These are phyloP conservation scores for Oasisia sp. DNA, from an alignment of 2,888 invertebrate genomes.

Conservation along the genomic window DNA sequence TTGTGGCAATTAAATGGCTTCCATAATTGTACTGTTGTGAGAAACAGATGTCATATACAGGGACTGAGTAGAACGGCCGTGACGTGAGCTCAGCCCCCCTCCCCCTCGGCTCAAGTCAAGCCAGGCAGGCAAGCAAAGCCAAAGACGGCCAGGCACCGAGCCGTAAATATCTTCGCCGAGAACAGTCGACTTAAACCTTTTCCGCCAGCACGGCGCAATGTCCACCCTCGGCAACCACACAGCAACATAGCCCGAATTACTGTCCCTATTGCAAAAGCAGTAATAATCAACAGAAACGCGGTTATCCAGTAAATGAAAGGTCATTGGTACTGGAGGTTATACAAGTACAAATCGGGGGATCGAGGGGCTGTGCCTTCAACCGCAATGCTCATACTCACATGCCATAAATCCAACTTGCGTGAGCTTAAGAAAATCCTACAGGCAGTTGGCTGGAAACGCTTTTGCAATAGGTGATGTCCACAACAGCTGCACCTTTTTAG, in stretches of 20 bases:
- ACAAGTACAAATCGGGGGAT: not conserved
- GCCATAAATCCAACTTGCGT: slow-evolving; percentile 13
- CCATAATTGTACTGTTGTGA: too few relatives aligned
- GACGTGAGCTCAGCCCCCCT: too few relatives aligned
- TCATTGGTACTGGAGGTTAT: not conserved
- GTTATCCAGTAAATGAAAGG: not conserved
- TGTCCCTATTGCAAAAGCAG: not conserved
- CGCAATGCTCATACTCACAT: not conserved
- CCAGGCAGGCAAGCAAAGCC: not conserved
- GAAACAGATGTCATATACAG: too few relatives aligned
- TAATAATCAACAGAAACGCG: not conserved
- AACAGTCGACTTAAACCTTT: not conserved
- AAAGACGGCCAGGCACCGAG: not conserved
- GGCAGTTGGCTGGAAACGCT: not conserved
- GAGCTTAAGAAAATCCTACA: not conserved
- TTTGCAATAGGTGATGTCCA: slow-evolving; percentile 4
- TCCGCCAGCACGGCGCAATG: not conserved
- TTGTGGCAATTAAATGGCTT: too few relatives aligned
- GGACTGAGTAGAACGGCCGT: too few relatives aligned
- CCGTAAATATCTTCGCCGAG: not conserved
- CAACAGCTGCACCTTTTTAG: not conserved
- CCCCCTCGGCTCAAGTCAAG: too few relatives aligned
- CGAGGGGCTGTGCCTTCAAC: not conserved
- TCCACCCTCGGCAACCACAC: not conserved
- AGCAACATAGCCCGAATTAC: not conserved